These are phyloP conservation scores for Erethizon dorsatum DNA, from an alignment of 2,797 vertebrate species.

Conservation along the genomic window DNA sequence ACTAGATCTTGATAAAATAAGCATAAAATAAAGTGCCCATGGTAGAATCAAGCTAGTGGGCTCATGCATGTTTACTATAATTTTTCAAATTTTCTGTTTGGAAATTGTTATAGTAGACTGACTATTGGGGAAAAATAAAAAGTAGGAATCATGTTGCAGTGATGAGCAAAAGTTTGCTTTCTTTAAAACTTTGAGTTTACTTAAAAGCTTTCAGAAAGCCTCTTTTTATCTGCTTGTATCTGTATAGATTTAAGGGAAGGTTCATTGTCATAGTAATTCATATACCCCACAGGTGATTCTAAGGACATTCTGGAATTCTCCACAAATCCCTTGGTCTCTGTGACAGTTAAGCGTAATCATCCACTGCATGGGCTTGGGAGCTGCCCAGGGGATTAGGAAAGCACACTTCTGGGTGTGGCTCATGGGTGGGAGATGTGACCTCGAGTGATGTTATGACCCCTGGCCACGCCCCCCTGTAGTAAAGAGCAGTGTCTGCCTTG, in stretches of 20 bases:
- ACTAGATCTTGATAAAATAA: neutral
- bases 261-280: neutral
- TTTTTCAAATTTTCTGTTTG: neutral
- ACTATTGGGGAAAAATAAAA: neutral
- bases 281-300: neutral
- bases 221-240: neutral
- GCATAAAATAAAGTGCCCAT: neutral
- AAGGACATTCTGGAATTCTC: neutral
- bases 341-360: neutral
- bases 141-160: neutral
- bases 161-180: neutral
- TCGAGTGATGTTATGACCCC: neutral
- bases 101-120: neutral
- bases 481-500: neutral
- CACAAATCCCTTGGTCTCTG: neutral
- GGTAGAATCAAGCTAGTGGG: neutral
- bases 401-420: neutral
- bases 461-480: neutral
- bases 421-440: neutral
- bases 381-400: neutral
- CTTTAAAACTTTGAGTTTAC: slow-evolving; percentile 39
- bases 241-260: neutral
- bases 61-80: neutral
- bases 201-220: neutral
- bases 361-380: neutral